phyloP scores from a whole-genome alignment of 2,888 invertebrate genomes.

The Drosophila demipolita region DNA sequence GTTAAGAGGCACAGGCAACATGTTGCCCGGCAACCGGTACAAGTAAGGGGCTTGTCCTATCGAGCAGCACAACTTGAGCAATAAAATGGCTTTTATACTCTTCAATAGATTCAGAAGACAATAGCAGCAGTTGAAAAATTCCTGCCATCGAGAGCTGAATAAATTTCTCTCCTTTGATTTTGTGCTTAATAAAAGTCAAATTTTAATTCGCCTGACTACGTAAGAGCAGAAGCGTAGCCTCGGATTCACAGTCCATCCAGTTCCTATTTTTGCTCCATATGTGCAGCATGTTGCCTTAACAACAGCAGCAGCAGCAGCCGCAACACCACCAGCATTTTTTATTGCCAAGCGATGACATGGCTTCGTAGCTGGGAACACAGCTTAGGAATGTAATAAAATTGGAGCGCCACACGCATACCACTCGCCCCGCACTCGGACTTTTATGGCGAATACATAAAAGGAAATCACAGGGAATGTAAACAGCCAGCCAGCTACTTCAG shows the following conservation, averaged over 20 bases:
- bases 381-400: conserved; percentile 74
- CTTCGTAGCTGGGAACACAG: conserved; percentile 52
- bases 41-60: conserved; percentile 77
- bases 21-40: conserved; percentile 73
- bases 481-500: conserved; percentile 25
- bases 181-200: conserved; percentile 79
- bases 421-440: conserved; percentile 41
- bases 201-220: conserved; percentile 79
- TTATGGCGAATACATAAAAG: conserved; percentile 74
- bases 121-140: conserved; percentile 59
- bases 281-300: conserved; percentile 30
- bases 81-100: conserved; percentile 76
- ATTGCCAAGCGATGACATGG: conserved; percentile 72
- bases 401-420: conserved; percentile 27
- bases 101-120: conserved; percentile 28
- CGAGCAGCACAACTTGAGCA: conserved; percentile 79
- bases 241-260: neutral
- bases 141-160: conserved; percentile 59
- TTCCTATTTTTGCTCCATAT: conserved; percentile 25
- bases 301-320: conserved; percentile 18
- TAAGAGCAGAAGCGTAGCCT: conserved; percentile 28
- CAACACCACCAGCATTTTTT: conserved; percentile 47
- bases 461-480: conserved; percentile 57
- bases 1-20: conserved; percentile 58
- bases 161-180: conserved; percentile 77